These are phyloP conservation scores for Anagrus nilaparvatae DNA, from an alignment of 1,140 invertebrate genomes.

Conservation along the genomic window DNA sequence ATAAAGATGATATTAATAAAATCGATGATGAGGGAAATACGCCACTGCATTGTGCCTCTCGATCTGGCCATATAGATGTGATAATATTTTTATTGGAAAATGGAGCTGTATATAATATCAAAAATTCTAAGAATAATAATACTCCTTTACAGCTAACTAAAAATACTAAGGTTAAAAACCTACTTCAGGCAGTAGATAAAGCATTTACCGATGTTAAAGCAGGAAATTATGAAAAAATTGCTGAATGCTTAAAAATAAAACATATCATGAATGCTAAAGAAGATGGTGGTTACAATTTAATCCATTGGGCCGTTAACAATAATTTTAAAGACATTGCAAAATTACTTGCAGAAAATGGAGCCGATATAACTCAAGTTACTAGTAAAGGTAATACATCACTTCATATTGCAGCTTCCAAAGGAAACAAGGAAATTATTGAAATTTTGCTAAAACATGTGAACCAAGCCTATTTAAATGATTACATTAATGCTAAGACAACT, in stretches of 20 bases:
- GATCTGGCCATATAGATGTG: no score
- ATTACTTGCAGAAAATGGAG: slow-evolving; percentile 17
- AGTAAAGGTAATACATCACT: slow-evolving; percentile 55
- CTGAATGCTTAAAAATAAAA: slow-evolving; percentile 47
- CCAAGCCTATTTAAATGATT: slow-evolving; percentile 29
- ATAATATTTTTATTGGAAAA: no score
- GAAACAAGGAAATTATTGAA: slow-evolving; percentile 54
- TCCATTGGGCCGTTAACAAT: no score
- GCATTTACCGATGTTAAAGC: no score
- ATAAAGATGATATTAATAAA: slow-evolving; percentile 40
- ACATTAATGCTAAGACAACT: slow-evolving; percentile 9
- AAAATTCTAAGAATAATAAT: no score
- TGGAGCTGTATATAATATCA: no score
- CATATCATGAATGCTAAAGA: no score
- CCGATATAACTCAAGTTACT: slow-evolving; percentile 39
- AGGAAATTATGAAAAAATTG: slow-evolving; percentile 52
- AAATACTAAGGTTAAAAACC: no score
- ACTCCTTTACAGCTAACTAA: slow-evolving; percentile 57
- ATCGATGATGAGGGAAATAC: slow-evolving; percentile 48
- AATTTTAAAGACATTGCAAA: no score
- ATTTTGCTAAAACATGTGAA: slow-evolving; percentile 52
- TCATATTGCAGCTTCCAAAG: slow-evolving; percentile 56
- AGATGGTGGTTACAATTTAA: no score
- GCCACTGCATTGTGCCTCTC: slow-evolving; percentile 57
- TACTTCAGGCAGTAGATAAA: no score